Evolutionary conservation across 1,140 invertebrate genomes (phyloP).

Genomic region (Drosophila biarmipes): DNA sequence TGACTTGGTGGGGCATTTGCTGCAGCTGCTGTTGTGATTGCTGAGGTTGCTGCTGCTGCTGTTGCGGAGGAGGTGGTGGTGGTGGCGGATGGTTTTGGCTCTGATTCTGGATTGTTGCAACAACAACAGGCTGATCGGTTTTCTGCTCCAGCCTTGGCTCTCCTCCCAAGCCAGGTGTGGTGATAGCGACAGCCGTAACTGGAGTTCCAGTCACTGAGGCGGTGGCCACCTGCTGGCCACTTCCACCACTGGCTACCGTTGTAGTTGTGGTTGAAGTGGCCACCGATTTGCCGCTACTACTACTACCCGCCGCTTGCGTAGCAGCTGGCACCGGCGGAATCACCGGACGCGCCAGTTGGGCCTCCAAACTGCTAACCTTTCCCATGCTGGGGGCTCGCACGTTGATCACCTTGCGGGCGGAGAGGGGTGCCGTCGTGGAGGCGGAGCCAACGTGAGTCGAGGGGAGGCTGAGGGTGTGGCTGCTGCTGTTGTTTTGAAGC

Average conservation of each 20-base stretch:
- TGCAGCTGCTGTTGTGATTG: slow-evolving; percentile 36
- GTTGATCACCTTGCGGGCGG: slow-evolving; percentile 85
- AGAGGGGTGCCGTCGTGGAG: slow-evolving; percentile 73
- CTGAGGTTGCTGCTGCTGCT: slow-evolving; percentile 36
- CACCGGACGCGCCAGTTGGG: slow-evolving; percentile 89
- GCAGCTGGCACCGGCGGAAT: slow-evolving; percentile 86
- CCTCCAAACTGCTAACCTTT: slow-evolving; percentile 89
- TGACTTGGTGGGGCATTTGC: slow-evolving; percentile 47
- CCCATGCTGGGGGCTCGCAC: slow-evolving; percentile 87
- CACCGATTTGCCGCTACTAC: slow-evolving; percentile 65
- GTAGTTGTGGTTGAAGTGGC: slow-evolving; percentile 60
- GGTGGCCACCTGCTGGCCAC: slow-evolving; percentile 43
- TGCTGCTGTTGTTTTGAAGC: slow-evolving; percentile 92
- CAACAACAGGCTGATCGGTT: slow-evolving; percentile 4
- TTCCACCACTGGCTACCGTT: slow-evolving; percentile 30
- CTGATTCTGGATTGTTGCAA: slow-evolving; percentile 10
- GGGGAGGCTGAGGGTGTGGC: slow-evolving; percentile 75
- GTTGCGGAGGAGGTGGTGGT: slow-evolving; percentile 32
- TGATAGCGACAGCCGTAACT: background rate
- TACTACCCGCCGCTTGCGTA: slow-evolving; percentile 45
- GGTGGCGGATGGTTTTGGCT: slow-evolving; percentile 46
- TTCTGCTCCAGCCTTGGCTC: slow-evolving; percentile 30
- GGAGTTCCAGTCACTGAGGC: slow-evolving; percentile 15
- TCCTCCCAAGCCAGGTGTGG: slow-evolving; percentile 4
- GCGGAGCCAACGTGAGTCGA: slow-evolving; percentile 53